Base-by-base conservation (phyloP, 2,113 vertebrate species). In the Neodon shergylaensis region DNA sequence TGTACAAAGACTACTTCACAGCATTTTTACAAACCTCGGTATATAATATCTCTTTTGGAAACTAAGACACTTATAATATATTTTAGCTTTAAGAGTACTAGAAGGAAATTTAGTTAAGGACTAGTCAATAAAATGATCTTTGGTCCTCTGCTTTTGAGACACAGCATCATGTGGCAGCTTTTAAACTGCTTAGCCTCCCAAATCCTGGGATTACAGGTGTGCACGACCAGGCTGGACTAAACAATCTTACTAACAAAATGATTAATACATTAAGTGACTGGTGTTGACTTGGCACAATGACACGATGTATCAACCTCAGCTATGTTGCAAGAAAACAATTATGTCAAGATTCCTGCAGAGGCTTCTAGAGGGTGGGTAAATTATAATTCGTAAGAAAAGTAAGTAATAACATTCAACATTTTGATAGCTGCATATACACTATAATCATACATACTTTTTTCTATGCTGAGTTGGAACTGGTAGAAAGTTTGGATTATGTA, bases 251-350 rank as follows among this genome's bases (percentile, higher is more conserved):
- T 97, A 97, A 42, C 89, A 93, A 94, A 90, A 84, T 63, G 89
- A 97, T 97, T 96, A 97, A 94, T 96, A 98, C 88, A 97, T 98
- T 97, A 98, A 98, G 95, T 89, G 94, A 76, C 65, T 88, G 14
- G 83, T 87, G 94, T 97, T 42, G 14, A 14, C 28, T 44, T 44
- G 81, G n/a, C n/a, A 28, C n/a, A 2, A 42, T 42, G n/a, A 5
- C 58, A 31, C 16, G 19, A 21, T 84, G 58, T 44, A 44, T 44
- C 82, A 21, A 6, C 26, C 82, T 65, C 39, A 65, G 36, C 39
- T 84, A 65, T 44, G 26, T 31, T 84, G 61, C 26, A 84, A 65
- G 82, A 44, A 84, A 58, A 42, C 26, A 13, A 28, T 17, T 52
- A 44, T 17, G 65, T 78, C 42, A 66, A 58, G 49, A 93, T 88